A percentile compares a stretch with the other conserved stretches of the same genome.
Conservation (phyloP, 1,140 invertebrate species). For the Cydia strobilella region DNA sequence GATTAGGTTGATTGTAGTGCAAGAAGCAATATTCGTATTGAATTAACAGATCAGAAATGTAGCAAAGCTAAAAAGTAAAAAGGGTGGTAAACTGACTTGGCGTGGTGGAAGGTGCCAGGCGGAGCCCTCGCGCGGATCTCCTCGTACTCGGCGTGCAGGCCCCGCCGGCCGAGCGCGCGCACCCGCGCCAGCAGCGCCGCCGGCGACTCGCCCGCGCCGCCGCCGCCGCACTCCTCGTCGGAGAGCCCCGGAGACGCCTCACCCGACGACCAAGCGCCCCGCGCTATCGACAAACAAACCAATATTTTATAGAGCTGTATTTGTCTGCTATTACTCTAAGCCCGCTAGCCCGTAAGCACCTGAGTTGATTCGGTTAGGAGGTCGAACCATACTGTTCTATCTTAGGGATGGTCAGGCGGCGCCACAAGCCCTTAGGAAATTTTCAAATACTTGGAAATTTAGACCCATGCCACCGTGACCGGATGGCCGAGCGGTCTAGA, state of each 20-base stretch:
- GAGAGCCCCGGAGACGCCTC: constrained; percentile 89
- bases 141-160: constrained; percentile 90
- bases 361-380: no score
- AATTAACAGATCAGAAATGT: neutral
- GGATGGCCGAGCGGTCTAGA: no score
- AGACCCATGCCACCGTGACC: no score
- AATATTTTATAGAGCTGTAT: no score
- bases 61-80: neutral
- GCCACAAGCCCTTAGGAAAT: no score
- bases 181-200: constrained; percentile 86
- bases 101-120: constrained; percentile 89
- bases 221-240: constrained; percentile 91
- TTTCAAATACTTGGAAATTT: no score
- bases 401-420: no score
- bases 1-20: no score
- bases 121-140: constrained; percentile 91
- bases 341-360: no score
- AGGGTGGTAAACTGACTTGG: constrained; percentile 54
- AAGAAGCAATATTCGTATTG: no score
- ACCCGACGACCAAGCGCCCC: constrained; percentile 69
- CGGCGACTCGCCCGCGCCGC: constrained; percentile 86
- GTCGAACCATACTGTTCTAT: no score
- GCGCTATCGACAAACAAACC: constrained; percentile 41
- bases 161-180: constrained; percentile 83
- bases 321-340: no score